Conservation (phyloP, 2,888 invertebrate genomes). For the Dione juno region DNA sequence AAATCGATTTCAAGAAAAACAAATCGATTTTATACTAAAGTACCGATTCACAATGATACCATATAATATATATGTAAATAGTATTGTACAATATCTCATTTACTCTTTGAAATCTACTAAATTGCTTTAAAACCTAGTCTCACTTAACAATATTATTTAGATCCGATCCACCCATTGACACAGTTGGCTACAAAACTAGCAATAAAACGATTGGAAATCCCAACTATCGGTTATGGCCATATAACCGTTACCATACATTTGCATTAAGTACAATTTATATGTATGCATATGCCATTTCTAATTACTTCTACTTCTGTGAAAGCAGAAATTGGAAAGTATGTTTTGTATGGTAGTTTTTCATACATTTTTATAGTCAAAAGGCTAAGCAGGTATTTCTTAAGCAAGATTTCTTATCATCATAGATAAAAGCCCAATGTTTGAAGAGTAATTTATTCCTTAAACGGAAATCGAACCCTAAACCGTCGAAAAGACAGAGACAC, state of each 20-base stretch:
- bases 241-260: slow-evolving; percentile 43
- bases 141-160: slow-evolving; percentile 13
- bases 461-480: no score
- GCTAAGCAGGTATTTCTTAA: no score
- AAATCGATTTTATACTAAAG: no score
- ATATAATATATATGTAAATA: neutral
- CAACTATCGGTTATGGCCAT: slow-evolving; percentile 27
- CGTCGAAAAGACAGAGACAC: no score
- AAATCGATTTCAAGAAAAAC: no score
- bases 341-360: neutral
- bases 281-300: slow-evolving; percentile 31
- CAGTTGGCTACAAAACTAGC: slow-evolving; percentile 34
- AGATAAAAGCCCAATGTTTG: no score
- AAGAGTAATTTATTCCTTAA: no score
- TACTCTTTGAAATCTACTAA: neutral
- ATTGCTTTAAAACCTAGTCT: neutral
- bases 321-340: slow-evolving; percentile 12
- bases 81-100: no score
- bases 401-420: no score
- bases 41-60: no score
- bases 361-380: neutral
- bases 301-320: slow-evolving; percentile 35
- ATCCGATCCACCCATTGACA: slow-evolving; percentile 11
- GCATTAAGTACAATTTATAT: slow-evolving; percentile 41
- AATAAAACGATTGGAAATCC: slow-evolving; percentile 36